These are phyloP conservation scores for Osmoderma eremita DNA, from an alignment of 2,888 invertebrate genomes.

Conservation along the genomic window DNA sequence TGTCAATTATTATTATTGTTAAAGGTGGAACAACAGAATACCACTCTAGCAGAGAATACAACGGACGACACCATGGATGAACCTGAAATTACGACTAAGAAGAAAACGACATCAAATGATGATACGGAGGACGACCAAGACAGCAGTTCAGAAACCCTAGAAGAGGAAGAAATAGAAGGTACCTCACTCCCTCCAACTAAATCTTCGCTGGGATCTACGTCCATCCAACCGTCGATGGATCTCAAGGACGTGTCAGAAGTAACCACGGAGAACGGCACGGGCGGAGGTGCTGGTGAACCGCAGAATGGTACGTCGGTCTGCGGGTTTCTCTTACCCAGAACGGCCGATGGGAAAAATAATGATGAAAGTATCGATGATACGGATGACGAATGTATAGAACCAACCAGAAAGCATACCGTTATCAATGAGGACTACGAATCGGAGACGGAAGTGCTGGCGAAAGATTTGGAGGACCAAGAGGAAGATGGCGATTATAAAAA, in stretches of 20 bases:
- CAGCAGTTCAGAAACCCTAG: too few species aligned
- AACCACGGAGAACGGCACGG: not conserved
- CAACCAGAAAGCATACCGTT: not conserved
- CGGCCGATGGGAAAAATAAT: not conserved
- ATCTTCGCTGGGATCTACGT: too few species aligned
- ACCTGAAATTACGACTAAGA: constrained; percentile 8
- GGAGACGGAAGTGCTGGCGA: constrained; percentile 1
- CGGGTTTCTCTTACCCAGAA: constrained; percentile 18
- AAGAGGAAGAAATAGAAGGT: not conserved
- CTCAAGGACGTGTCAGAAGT: constrained; percentile 14
- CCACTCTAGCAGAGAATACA: constrained; percentile 4
- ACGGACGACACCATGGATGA: constrained; percentile 26
- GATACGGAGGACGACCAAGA: too few species aligned
- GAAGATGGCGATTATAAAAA: constrained; percentile 29
- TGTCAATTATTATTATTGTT: too few species aligned
- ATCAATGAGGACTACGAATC: constrained; percentile 2
- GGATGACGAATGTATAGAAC: constrained; percentile 14
- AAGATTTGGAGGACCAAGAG: constrained; percentile 27
- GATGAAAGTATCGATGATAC: constrained; percentile 26
- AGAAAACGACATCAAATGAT: not conserved
- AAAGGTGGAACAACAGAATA: not conserved
- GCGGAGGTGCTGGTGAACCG: too few species aligned
- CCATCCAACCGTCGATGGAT: not conserved
- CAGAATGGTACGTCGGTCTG: constrained; percentile 34
- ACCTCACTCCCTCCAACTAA: too few species aligned